phyloP scores from a whole-genome alignment of 2,888 invertebrate species.

The Troides aeacus region DNA sequence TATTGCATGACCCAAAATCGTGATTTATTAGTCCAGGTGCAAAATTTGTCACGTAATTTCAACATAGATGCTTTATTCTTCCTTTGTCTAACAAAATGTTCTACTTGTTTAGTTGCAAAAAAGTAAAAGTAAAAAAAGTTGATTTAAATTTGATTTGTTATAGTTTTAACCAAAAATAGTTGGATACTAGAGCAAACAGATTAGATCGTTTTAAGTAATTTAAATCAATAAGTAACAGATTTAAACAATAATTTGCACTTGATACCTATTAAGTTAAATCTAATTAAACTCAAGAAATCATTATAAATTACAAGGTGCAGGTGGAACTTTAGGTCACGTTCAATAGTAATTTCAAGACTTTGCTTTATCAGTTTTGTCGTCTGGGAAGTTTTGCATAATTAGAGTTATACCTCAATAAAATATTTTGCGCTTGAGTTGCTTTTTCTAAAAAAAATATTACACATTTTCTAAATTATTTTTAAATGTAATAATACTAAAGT shows the following conservation, averaged over 20 bases:
- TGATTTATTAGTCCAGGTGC: constrained; percentile 6
- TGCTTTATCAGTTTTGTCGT: constrained; percentile 5
- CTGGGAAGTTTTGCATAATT: constrained; percentile 10
- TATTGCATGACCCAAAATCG: constrained; percentile 14
- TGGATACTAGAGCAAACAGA: neutral
- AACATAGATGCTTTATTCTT: neutral
- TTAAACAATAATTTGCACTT: constrained; percentile 9
- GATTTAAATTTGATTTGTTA: too few species aligned
- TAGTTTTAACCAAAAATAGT: neutral
- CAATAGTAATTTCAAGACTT: constrained; percentile 8
- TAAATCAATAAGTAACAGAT: neutral
- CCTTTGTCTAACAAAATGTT: neutral
- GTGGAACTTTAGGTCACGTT: constrained; percentile 10
- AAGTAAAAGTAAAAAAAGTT: neutral
- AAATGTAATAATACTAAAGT: neutral
- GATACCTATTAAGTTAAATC: constrained; percentile 5
- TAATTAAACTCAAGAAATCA: neutral
- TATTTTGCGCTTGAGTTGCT: neutral
- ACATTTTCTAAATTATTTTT: neutral
- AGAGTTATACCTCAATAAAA: neutral
- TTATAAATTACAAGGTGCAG: constrained; percentile 7
- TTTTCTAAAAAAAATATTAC: neutral
- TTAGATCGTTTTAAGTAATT: neutral
- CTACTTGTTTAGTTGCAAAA: neutral
- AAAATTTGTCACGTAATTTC: neutral